These are phyloP conservation scores for Corbicula japonica DNA, from an alignment of 2,888 invertebrate species.

Conservation along the genomic window DNA sequence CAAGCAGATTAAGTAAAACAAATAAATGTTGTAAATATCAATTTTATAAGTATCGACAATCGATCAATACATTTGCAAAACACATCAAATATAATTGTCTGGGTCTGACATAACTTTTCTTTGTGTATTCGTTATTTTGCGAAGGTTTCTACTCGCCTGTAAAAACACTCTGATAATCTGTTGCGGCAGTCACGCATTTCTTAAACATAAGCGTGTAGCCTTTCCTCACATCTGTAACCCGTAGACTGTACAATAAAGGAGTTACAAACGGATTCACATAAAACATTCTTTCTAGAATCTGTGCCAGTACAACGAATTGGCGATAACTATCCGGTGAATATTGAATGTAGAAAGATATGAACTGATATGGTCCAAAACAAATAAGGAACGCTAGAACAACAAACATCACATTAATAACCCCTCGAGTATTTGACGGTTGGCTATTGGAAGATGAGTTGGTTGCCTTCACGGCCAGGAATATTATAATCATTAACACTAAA, in stretches of 20 bases:
- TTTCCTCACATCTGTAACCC: conserved; percentile 55
- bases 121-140: no score
- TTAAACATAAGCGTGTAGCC: conserved; percentile 63
- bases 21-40: no score
- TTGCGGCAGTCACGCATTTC: conserved; percentile 55
- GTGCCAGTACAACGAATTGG: conserved; percentile 33
- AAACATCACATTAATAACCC: conserved; percentile 49
- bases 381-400: conserved; percentile 46
- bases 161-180: conserved; percentile 60
- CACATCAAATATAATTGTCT: no score
- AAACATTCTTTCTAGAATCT: conserved; percentile 47
- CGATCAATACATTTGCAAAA: no score
- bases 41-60: no score
- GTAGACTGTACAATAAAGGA: conserved; percentile 52
- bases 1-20: no score
- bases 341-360: conserved; percentile 62
- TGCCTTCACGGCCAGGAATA: conserved; percentile 56
- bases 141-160: conserved; percentile 45
- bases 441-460: conserved; percentile 51
- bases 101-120: no score
- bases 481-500: conserved; percentile 57
- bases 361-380: conserved; percentile 63
- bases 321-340: conserved; percentile 50
- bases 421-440: conserved; percentile 50
- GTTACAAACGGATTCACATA: conserved; percentile 47